These are phyloP conservation scores for Pedionomus torquatus DNA, from an alignment of 2,113 vertebrate genomes.

Conservation along the genomic window DNA sequence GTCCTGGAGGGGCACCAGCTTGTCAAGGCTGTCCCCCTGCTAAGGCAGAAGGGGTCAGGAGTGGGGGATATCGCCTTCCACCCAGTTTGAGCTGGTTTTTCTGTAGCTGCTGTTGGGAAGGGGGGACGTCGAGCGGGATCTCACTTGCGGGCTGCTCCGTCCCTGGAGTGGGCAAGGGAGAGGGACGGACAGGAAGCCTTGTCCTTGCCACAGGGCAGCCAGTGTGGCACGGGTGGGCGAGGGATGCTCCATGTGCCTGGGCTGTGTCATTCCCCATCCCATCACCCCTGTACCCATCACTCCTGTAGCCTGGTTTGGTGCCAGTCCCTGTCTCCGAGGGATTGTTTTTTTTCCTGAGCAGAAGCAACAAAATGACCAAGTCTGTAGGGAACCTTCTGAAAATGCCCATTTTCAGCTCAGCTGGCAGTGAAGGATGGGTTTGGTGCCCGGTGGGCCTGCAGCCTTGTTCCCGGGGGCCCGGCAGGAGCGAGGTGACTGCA, in stretches of 20 bases:
- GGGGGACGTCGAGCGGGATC: background rate
- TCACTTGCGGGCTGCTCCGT: background rate
- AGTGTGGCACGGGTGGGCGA: accelerated
- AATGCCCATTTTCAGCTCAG: background rate
- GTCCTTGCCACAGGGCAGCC: accelerated
- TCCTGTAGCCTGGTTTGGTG: background rate
- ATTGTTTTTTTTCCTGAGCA: background rate
- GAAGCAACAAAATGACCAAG: background rate
- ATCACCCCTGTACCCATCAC: too few species aligned
- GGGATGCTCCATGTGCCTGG: accelerated
- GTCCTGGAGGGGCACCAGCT: background rate
- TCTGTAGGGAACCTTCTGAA: background rate
- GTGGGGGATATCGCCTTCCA: background rate
- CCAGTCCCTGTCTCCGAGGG: accelerated
- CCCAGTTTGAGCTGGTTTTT: accelerated
- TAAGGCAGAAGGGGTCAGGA: background rate
- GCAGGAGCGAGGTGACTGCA: background rate
- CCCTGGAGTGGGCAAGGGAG: background rate
- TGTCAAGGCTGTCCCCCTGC: accelerated
- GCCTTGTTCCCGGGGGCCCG: accelerated
- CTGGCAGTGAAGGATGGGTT: background rate
- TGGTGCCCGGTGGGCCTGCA: background rate
- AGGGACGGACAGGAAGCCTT: too few species aligned
- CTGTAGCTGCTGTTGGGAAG: background rate
- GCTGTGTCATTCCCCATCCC: too few species aligned